Conservation (phyloP, 2,113 vertebrate species). For the Eudyptes chrysolophus region DNA sequence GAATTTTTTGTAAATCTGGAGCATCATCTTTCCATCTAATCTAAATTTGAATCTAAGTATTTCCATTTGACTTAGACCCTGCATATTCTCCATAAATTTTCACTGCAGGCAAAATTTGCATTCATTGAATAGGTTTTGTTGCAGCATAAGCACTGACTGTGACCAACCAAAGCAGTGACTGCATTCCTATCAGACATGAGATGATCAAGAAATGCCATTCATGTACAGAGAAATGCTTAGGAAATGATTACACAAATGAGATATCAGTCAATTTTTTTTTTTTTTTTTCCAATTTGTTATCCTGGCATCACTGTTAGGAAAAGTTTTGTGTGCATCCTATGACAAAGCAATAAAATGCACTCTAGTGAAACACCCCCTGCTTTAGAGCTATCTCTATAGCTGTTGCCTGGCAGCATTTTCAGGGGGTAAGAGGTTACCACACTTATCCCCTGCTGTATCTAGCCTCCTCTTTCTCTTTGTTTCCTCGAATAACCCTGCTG, state of each 20-base stretch:
- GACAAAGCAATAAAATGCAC: neutral
- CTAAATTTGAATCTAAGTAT: neutral
- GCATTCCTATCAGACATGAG: neutral
- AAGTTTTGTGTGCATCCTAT: neutral
- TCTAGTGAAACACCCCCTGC: neutral
- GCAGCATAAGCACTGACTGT: neutral
- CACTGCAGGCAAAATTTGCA: neutral
- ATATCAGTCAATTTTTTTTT: neutral
- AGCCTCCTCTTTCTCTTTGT: neutral
- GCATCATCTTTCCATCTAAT: neutral
- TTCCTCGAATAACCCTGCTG: neutral
- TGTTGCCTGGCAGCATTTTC: conserved; percentile 16
- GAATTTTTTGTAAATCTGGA: neutral
- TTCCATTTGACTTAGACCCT: neutral
- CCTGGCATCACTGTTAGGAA: neutral
- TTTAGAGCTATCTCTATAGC: neutral
- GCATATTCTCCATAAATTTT: neutral
- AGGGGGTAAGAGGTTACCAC: conserved; percentile 33
- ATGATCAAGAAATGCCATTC: neutral
- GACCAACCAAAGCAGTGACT: neutral
- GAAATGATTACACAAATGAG: neutral
- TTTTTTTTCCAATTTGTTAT: neutral
- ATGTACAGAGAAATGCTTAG: neutral
- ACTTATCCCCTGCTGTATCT: neutral
- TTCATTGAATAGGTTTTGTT: neutral